Conservation (phyloP, 2,113 vertebrate species). For the Indicator maculatus region DNA sequence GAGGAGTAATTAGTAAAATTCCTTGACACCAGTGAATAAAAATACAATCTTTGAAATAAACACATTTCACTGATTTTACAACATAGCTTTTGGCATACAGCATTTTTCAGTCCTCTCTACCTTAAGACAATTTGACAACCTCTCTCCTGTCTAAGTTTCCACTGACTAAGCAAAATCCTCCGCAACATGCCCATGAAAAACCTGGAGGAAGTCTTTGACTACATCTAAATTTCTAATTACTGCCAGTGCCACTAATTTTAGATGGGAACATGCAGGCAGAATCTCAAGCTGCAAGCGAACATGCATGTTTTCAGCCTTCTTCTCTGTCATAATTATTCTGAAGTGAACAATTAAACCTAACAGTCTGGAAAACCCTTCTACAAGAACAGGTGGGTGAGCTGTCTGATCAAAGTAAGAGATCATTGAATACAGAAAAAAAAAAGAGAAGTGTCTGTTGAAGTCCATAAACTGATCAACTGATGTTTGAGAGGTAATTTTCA, state of each 20-base stretch:
- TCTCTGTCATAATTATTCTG: neutral
- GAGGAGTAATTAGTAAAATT: neutral
- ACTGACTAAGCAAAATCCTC: neutral
- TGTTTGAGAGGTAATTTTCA: neutral
- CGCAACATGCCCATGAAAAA: neutral
- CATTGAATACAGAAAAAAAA: neutral
- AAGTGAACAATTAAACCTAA: conserved; percentile 26
- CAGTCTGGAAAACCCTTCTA: neutral
- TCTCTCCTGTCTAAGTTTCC: neutral
- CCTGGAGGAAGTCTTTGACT: neutral
- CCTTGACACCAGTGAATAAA: neutral
- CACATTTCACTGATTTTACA: neutral
- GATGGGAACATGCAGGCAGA: neutral
- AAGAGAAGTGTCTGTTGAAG: neutral
- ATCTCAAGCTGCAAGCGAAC: neutral
- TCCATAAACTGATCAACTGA: neutral
- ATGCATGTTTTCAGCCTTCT: neutral
- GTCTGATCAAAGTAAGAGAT: neutral
- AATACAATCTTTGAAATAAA: neutral
- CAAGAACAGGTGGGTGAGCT: neutral
- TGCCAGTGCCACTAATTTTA: neutral
- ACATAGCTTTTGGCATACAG: neutral
- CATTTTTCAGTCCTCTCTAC: neutral
- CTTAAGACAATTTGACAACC: neutral
- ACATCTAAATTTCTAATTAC: neutral